A percentile compares a stretch with the other conserved stretches of the same genome.
Evolutionary conservation across 2,113 vertebrate genomes (phyloP).

Genomic region (Syngnathoides biaculeatus): DNA sequence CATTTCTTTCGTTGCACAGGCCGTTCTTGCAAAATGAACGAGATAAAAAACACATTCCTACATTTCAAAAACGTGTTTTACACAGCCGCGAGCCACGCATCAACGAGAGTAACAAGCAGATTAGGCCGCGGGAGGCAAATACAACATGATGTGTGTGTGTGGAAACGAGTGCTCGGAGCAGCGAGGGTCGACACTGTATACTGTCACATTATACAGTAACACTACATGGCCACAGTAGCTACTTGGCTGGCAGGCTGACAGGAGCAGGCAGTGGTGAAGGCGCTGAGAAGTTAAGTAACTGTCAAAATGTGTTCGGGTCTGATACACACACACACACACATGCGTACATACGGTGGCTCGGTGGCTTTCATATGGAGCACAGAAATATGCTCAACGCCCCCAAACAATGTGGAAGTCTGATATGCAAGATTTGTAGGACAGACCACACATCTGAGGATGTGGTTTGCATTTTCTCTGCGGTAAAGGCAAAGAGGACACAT

Average conservation of each 20-base stretch:
- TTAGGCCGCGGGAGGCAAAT: conserved; percentile 34
- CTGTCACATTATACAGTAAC: conserved; percentile 37
- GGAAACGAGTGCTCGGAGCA: conserved; percentile 30
- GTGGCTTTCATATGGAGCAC: conserved; percentile 5
- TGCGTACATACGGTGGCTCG: neutral
- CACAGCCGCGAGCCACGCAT: conserved; percentile 14
- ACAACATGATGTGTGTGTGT: conserved; percentile 30
- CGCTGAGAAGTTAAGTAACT: neutral
- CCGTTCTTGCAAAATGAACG: neutral
- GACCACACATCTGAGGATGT: too few relatives aligned
- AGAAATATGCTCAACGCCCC: neutral
- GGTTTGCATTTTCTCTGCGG: too few relatives aligned
- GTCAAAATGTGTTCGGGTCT: conserved; percentile 8
- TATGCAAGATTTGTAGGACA: neutral
- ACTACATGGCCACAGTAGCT: conserved; percentile 8
- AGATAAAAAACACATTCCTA: neutral
- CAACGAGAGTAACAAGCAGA: conserved; percentile 26
- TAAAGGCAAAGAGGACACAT: too few relatives aligned
- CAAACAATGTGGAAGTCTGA: neutral
- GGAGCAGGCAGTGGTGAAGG: neutral
- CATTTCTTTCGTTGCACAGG: neutral
- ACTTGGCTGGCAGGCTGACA: conserved; percentile 27
- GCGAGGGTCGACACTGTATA: neutral
- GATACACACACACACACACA: neutral
- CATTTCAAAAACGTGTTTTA: conserved; percentile 1